A percentile compares a stretch with the other conserved stretches of the same genome.
Evolutionary conservation across 2,888 invertebrate genomes (phyloP).

Genomic region (Scelioninae gen. 1): DNA sequence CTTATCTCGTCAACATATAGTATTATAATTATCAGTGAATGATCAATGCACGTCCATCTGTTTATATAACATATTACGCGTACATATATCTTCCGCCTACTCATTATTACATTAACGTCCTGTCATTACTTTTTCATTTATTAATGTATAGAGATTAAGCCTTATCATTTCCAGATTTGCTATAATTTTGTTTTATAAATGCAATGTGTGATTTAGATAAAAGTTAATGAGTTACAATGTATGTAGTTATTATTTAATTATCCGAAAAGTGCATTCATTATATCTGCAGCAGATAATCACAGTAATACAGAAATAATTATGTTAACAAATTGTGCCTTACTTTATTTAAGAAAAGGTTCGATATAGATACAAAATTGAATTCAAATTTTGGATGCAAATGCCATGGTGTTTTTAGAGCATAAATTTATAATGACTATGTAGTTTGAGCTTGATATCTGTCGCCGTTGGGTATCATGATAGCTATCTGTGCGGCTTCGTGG

Average conservation of each 20-base stretch:
- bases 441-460: conserved; percentile 55
- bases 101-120: background rate
- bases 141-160: no score
- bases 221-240: no score
- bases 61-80: background rate
- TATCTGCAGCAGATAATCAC: background rate
- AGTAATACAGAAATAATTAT: background rate
- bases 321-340: background rate
- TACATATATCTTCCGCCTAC: background rate
- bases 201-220: no score
- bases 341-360: conserved; percentile 17
- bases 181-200: no score
- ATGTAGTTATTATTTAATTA: background rate
- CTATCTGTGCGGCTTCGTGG: conserved; percentile 53
- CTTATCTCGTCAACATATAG: background rate
- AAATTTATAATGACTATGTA: conserved; percentile 64
- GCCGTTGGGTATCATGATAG: conserved; percentile 62
- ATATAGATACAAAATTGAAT: conserved; percentile 28
- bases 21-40: conserved; percentile 1
- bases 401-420: conserved; percentile 44
- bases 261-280: background rate
- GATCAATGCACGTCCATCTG: background rate
- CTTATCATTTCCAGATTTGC: no score
- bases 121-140: background rate
- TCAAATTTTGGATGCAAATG: conserved; percentile 50